These are phyloP conservation scores for Nipponacmea schrenckii DNA, from an alignment of 2,888 invertebrate genomes.

Conservation along the genomic window DNA sequence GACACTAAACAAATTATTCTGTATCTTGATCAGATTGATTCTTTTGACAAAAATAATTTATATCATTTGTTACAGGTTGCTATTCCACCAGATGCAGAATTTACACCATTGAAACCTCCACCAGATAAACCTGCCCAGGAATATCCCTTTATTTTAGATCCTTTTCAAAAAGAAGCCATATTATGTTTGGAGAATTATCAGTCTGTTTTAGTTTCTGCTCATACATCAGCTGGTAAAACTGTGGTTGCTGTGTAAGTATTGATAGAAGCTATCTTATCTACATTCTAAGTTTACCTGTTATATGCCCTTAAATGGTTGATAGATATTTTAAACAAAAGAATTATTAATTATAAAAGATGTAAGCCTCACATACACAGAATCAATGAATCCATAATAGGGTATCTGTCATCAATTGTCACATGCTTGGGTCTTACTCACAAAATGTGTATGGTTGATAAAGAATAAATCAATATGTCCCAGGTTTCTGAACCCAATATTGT, in stretches of 20 bases:
- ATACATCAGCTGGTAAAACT: conserved; percentile 99
- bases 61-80: conserved; percentile 71
- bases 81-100: conserved; percentile 87
- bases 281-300: neutral
- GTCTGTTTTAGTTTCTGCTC: conserved; percentile 97
- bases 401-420: no score
- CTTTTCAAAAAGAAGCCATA: conserved; percentile 97
- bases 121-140: conserved; percentile 80
- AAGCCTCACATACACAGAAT: no score
- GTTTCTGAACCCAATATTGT: no score
- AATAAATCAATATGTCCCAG: no score
- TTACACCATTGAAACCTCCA: conserved; percentile 73
- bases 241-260: conserved; percentile 90
- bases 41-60: neutral
- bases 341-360: no score
- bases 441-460: no score
- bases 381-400: no score
- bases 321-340: no score
- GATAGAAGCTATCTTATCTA: neutral
- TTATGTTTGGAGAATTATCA: conserved; percentile 97
- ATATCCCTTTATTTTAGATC: conserved; percentile 94
- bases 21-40: neutral
- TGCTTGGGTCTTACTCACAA: no score
- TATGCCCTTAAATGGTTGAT: neutral
- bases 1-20: neutral